Conservation (phyloP, 2,797 vertebrate genomes). For the Echiichthys vipera region DNA sequence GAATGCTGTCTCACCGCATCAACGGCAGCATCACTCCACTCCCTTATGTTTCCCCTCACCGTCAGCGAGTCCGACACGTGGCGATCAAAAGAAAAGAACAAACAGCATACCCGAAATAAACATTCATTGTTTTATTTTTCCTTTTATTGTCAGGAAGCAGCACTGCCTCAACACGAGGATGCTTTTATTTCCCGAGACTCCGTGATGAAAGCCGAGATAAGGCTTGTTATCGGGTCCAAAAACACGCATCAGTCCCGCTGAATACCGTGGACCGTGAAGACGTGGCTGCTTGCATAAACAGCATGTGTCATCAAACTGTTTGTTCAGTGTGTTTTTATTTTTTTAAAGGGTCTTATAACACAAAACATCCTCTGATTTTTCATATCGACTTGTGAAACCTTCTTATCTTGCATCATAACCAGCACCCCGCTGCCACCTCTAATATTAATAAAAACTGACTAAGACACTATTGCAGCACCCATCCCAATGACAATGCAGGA, state of each 20-base stretch:
- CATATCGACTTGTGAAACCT: not conserved
- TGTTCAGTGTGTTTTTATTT: no score
- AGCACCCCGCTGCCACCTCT: constrained; percentile 7
- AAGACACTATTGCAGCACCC: constrained; percentile 55
- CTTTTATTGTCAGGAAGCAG: not conserved
- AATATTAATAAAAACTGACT: constrained; percentile 57
- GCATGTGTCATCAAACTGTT: not conserved
- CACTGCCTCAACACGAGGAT: not conserved
- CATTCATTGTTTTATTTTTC: not conserved
- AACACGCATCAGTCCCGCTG: not conserved
- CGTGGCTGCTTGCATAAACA: no score
- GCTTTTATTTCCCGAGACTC: not conserved
- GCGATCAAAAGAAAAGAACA: constrained; percentile 29
- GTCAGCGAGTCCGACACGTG: constrained; percentile 26
- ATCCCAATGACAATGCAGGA: constrained; percentile 71
- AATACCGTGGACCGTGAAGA: no score
- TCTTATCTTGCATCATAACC: not conserved
- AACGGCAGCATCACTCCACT: constrained; percentile 47
- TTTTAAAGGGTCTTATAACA: no score
- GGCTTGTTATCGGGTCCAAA: no score
- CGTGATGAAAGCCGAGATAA: no score
- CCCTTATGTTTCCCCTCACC: not conserved
- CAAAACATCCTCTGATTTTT: not conserved
- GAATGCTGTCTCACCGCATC: constrained; percentile 81
- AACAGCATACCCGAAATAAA: not conserved